Evolutionary conservation across 2,888 invertebrate species (phyloP).

Genomic region (Nephrotoma flavescens): DNA sequence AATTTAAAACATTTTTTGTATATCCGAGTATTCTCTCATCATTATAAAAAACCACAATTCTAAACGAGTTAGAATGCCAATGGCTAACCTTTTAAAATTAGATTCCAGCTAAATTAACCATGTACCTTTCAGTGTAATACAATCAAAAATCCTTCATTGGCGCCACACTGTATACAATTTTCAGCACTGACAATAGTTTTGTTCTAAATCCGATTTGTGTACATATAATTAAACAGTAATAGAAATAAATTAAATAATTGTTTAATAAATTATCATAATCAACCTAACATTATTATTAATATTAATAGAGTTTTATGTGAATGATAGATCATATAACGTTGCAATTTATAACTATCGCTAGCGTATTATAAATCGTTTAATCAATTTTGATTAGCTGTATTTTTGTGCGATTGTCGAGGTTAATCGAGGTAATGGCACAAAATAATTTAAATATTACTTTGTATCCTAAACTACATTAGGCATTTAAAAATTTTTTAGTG

Average conservation of each 20-base stretch:
- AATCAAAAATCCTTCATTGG: background rate
- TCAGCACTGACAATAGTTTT: background rate
- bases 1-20: background rate
- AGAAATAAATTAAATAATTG: background rate
- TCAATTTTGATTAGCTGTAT: background rate
- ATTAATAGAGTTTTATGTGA: background rate
- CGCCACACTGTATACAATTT: background rate
- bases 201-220: background rate
- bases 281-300: background rate
- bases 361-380: background rate
- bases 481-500: background rate
- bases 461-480: background rate
- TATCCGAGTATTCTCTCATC: background rate
- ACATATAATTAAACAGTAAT: background rate
- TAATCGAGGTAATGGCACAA: background rate
- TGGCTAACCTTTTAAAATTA: background rate
- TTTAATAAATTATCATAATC: background rate
- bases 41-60: background rate
- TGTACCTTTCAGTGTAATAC: background rate
- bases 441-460: background rate
- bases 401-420: background rate
- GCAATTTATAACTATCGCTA: background rate
- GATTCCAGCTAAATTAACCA: background rate
- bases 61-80: background rate
- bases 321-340: background rate